Evolutionary conservation across 2,888 invertebrate genomes (phyloP).

Genomic region (Panopea generosa): DNA sequence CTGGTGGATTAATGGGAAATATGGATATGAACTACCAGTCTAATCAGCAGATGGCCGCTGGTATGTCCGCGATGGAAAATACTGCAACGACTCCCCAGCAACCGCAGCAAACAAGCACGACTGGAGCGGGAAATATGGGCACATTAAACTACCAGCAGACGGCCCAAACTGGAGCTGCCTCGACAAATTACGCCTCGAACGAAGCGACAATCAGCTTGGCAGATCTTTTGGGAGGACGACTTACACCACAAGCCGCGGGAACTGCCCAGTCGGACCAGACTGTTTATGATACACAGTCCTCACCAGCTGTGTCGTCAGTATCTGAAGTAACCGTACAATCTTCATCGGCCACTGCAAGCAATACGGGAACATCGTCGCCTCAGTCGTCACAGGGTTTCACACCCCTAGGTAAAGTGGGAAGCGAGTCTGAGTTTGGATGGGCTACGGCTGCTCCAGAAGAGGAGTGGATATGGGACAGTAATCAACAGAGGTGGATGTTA

Average conservation of each 20-base stretch:
- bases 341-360: neutral
- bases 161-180: no score
- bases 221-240: constrained; percentile 15
- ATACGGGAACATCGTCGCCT: neutral
- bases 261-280: neutral
- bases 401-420: constrained; percentile 35
- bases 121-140: no score
- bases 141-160: no score
- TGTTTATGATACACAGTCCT: neutral
- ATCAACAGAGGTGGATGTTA: constrained; percentile 3
- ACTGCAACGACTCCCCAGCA: no score
- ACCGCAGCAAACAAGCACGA: no score
- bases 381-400: constrained; percentile 14
- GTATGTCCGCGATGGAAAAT: no score
- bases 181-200: neutral
- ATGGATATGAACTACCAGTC: neutral
- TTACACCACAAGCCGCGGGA: neutral
- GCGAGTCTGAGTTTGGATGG: constrained; percentile 18
- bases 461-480: constrained; percentile 14
- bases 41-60: no score
- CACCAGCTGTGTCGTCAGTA: neutral
- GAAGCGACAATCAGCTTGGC: constrained; percentile 45
- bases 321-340: neutral
- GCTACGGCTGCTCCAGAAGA: neutral
- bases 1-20: no score